phyloP scores from a whole-genome alignment of 2,113 vertebrate genomes.

The Oryzias melastigma region DNA sequence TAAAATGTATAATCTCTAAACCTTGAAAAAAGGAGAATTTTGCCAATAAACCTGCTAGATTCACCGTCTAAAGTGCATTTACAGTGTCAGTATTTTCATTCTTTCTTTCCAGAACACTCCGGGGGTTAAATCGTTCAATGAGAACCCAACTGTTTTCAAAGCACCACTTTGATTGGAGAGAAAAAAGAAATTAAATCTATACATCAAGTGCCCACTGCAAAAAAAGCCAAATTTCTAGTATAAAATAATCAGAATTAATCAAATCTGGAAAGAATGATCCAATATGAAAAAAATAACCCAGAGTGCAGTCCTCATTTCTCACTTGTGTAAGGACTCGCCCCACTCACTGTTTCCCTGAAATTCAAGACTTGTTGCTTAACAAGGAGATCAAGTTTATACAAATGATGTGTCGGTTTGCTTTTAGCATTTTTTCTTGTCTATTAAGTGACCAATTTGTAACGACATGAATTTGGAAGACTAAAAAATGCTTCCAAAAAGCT shows the following conservation, averaged over 20 bases:
- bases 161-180: slow-evolving; percentile 66
- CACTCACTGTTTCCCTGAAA: slow-evolving; percentile 46
- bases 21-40: slow-evolving; percentile 55
- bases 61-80: slow-evolving; percentile 83
- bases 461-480: neutral
- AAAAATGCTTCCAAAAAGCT: slow-evolving; percentile 17
- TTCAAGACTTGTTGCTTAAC: slow-evolving; percentile 17
- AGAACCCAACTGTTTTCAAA: slow-evolving; percentile 38
- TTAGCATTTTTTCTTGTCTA: neutral
- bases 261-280: slow-evolving; percentile 11
- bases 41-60: slow-evolving; percentile 55
- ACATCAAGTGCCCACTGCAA: slow-evolving; percentile 53
- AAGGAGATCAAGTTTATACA: slow-evolving; percentile 17
- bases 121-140: slow-evolving; percentile 32
- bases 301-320: slow-evolving; percentile 16
- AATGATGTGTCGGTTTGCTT: slow-evolving; percentile 19
- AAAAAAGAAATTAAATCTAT: slow-evolving; percentile 63
- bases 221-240: slow-evolving; percentile 26
- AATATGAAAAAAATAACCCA: slow-evolving; percentile 5
- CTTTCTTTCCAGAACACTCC: slow-evolving; percentile 67
- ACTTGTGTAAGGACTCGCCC: slow-evolving; percentile 1
- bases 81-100: slow-evolving; percentile 76
- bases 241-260: slow-evolving; percentile 16
- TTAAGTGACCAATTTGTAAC: slow-evolving; percentile 4
- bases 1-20: slow-evolving; percentile 32